Evolutionary conservation across 2,113 vertebrate genomes (phyloP), one percentile per base, ranked within the genome.

Genomic region (Synodontis membranacea): DNA sequence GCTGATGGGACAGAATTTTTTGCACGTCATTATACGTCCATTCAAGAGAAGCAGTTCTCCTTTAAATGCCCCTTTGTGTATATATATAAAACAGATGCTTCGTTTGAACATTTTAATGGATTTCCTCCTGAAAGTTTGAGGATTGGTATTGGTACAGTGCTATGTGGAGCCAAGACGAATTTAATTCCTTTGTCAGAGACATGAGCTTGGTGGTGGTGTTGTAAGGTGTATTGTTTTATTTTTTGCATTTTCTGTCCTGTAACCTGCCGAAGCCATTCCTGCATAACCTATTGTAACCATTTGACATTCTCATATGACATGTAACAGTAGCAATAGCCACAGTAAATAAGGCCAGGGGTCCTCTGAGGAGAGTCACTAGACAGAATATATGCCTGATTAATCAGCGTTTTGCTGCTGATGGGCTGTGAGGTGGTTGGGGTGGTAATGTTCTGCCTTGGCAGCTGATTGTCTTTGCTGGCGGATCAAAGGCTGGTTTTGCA

Each of bases 401-500:
- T 75, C n/a, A 39, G 23, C 66, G n/a, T 17, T 42, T 87, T 72
- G 28, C 75, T 23, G 39, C 80, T 64, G 72, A 86, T 80, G 82
- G 66, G 76, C 28, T 83, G 58, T 79, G 70, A 81, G 64, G 60
- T 83, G n/a, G 39, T 46, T 79, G 37, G 48, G 42, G 60, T 83
- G 42, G 39, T 46, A 74, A 54, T 83, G 83, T 31, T 48, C 78
- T 82, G 86, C 34, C 84, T 83, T 83, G 75, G 28, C 52, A 54
- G 83, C 90, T 88, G 90, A 89, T 74, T 46, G 86, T 91, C 87
- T 91, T 92, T 90, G 92, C 90, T 50, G 17, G 62, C 8, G 82
- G 87, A 92, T 93, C 90, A 92, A 93, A 93, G 92, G 31, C 68
- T 48, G 8, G 10, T 54, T 62, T 83, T 89, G 66, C 60, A 25